Base-by-base conservation (phyloP, 2,113 vertebrate species). In the Porphyrio hochstetteri region DNA sequence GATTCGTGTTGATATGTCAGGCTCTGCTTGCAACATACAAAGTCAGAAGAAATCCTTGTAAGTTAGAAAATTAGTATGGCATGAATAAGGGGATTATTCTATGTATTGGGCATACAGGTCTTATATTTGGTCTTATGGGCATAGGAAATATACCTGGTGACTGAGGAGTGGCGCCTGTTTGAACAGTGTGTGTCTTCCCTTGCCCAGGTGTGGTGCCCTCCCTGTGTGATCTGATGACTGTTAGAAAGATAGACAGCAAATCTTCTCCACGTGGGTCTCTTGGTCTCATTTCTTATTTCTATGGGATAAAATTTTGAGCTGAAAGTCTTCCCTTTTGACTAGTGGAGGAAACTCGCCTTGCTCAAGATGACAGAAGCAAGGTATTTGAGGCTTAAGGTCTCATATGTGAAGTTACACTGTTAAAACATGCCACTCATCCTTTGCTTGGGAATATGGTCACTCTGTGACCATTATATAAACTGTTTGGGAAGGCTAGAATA, bases 81-180 rank as follows among this genome's bases (percentile, higher is more conserved):
- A 72, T 46, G 24, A 35, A 10, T 57, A 56, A 69, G 42, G 50
- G 55, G 31, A 19, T 81, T 59, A 50, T 50, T 40, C n/a, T 36
- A 2, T 0, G 0, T 81, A 36, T 52, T 74, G 33, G 11, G 57
- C 83, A 56, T 2, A 3, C 29, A 50, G 31, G 71, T 72, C 16
- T 9, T 71, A 5, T 69, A 42, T 53, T 72, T 91, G 16, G 23
- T 69, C 36, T 86, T 74, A 27, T 28, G 78, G 85, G 56, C n/a
- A 13, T 31, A 24, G 24, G 29, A 17, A 48, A 35, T 65, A n/a
- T 53, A 38, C 17, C 59, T 52, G 42, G 25, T 79, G 20, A 42
- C 35, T 77, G 68, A 70, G 17, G 53, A 76, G 40, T 60, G 61
- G 20, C 33, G 29, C 24, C 24, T 8, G 2, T 76, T 68, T 88